A percentile compares a stretch with the other conserved stretches of the same genome.
These are phyloP conservation scores for Oxystoma pomonae DNA, from an alignment of 2,888 invertebrate genomes.

Conservation along the genomic window DNA sequence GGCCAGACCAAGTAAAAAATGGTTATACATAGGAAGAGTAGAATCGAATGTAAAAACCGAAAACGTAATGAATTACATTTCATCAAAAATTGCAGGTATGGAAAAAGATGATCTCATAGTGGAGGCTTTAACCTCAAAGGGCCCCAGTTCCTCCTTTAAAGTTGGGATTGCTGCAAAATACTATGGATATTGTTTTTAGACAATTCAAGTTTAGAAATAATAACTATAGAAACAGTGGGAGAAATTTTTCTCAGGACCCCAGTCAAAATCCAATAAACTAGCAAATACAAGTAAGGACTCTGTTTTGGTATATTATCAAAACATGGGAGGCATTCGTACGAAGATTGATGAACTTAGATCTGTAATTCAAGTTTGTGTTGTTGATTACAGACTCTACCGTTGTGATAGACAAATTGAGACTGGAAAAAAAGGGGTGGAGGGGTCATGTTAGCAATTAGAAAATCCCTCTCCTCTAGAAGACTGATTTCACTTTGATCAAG, in stretches of 20 bases:
- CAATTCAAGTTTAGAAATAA: not conserved
- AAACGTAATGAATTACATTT: not conserved
- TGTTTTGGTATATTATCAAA: not conserved
- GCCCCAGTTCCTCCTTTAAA: not conserved
- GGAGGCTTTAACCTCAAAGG: not conserved
- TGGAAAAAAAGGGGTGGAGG: not conserved
- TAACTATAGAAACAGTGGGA: not conserved
- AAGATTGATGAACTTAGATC: not conserved
- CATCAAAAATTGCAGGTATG: not conserved
- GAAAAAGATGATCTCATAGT: not conserved
- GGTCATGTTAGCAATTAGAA: not conserved
- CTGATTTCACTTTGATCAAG: not conserved
- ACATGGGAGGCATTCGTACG: not conserved
- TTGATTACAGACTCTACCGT: not conserved
- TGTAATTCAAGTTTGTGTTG: not conserved
- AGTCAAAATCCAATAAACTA: not conserved
- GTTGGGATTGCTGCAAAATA: not conserved
- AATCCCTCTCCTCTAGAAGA: not conserved
- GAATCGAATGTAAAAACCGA: not conserved
- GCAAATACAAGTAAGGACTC: not conserved
- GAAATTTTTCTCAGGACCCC: not conserved
- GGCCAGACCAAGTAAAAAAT: not conserved
- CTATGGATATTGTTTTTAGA: not conserved
- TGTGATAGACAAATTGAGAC: not conserved
- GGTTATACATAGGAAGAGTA: not conserved